A percentile compares a stretch with the other conserved stretches of the same genome.
Conservation (phyloP, 2,888 invertebrate genomes). For the Agonopterix arenella region DNA sequence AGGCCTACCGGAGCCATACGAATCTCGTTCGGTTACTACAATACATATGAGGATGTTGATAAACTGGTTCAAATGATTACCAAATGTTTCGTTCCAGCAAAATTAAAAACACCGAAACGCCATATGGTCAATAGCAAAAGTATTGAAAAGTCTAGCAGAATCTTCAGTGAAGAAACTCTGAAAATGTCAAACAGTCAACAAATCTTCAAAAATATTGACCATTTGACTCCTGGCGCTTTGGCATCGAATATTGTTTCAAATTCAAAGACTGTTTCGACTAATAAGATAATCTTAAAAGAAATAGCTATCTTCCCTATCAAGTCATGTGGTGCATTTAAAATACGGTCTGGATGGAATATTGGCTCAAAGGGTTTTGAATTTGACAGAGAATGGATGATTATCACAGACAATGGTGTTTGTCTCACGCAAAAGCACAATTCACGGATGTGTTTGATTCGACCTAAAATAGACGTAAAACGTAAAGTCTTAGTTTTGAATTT, state of each 20-base stretch:
- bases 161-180: conserved; percentile 21
- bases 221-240: not conserved
- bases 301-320: conserved; percentile 89
- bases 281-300: conserved; percentile 20
- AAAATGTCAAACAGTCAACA: conserved; percentile 24
- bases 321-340: conserved; percentile 89
- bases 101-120: conserved; percentile 45
- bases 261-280: conserved; percentile 26
- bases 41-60: conserved; percentile 83
- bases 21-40: conserved; percentile 95
- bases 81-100: conserved; percentile 81
- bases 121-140: conserved; percentile 16
- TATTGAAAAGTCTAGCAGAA: conserved; percentile 13
- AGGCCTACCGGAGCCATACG: conserved; percentile 94
- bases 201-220: conserved; percentile 12
- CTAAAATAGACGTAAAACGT: conserved; percentile 79
- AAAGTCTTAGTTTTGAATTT: conserved; percentile 76
- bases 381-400: conserved; percentile 96
- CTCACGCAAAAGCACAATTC: conserved; percentile 92
- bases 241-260: too few relatives aligned
- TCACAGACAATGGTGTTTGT: conserved; percentile 87
- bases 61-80: conserved; percentile 84
- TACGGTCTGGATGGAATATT: conserved; percentile 82
- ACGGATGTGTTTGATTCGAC: conserved; percentile 86
- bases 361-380: conserved; percentile 87